Evolutionary conservation across 2,888 invertebrate species (phyloP), one percentile per base, ranked within the genome.

Genomic region (Synanthedon formicaeformis): DNA sequence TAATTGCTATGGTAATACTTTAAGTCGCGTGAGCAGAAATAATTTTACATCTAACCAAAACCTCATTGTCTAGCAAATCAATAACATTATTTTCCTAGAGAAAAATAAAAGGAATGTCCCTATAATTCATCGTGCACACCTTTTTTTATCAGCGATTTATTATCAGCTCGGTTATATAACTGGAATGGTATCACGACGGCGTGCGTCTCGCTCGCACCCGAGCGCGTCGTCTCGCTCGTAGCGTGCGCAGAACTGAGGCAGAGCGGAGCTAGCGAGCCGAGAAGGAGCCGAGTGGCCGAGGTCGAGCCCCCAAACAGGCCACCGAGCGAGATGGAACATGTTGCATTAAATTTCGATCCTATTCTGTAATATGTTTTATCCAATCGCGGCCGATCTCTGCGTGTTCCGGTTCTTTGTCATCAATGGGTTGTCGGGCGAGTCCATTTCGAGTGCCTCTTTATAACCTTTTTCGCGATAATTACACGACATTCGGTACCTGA

Each of bases 321-420:
- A 51, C 52, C 56, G 79, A 83, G 71, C 57, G 78, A 69, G 85
- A 83, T 57, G 63, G 60, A 62, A 56, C 57, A 74, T 63, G 62
- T 76, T 78, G 80, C 83, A 82, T 82, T 84, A 73, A 82, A 82
- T 78, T 83, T 86, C 85, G 86, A 86, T 86, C 53, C 74, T 80
- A 76, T 80, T 84, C 82, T 78, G 78, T 78, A 76, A 78, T 56
- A 56, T 69, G 78, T 76, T 75, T 78, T 76, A 85, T 83, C 91
- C 91, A 91, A 91, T 91, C 89, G 88, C 83, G 85, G 77, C 75
- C 82, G 83, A 86, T 86, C 87, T 85, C 78, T 74, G 83, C 85
- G 88, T 88, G 88, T 90, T 90, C 89, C 86, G 87, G 84, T 90
- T 90, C 90, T 91, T 90, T 90, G 90, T 91, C 91, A 91, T 91